Evolutionary conservation across 2,797 vertebrate genomes (phyloP).

Genomic region (Jordanella pulchra): DNA sequence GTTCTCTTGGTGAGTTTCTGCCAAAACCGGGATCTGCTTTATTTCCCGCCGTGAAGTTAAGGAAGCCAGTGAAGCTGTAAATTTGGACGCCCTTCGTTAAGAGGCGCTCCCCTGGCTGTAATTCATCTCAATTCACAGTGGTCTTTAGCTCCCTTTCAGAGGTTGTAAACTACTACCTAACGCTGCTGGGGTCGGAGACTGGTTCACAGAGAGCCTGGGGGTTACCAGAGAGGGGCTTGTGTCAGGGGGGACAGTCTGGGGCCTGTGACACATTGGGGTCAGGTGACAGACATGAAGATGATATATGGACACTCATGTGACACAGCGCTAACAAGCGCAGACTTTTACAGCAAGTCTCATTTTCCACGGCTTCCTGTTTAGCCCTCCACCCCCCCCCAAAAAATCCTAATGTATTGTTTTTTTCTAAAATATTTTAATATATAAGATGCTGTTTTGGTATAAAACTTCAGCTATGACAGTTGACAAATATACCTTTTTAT

Average conservation of each 20-base stretch:
- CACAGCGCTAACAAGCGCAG: constrained; percentile 72
- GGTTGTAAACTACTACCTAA: constrained; percentile 76
- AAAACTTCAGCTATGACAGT: constrained; percentile 22
- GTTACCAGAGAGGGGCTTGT: constrained; percentile 64
- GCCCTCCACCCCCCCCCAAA: constrained; percentile 10
- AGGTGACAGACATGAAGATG: constrained; percentile 71
- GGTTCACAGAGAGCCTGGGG: constrained; percentile 44
- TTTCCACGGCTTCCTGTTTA: constrained; percentile 43
- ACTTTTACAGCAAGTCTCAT: constrained; percentile 68
- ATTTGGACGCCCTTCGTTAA: constrained; percentile 78
- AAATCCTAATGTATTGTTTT: constrained; percentile 6
- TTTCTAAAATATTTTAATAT: constrained; percentile 8
- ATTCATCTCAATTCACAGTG: constrained; percentile 79
- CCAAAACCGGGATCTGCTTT: constrained; percentile 71
- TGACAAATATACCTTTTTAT: background rate
- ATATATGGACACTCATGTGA: constrained; percentile 71
- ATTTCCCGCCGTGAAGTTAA: constrained; percentile 75
- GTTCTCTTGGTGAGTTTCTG: constrained; percentile 55
- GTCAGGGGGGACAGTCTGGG: constrained; percentile 64
- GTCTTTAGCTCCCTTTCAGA: constrained; percentile 78
- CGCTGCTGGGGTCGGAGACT: constrained; percentile 46
- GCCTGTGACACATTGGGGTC: constrained; percentile 71
- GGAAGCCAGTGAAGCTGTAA: constrained; percentile 77
- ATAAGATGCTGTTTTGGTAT: constrained; percentile 21
- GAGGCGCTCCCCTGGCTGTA: constrained; percentile 71